Evolutionary conservation across 2,113 vertebrate genomes (phyloP), one percentile per base, ranked within the genome.

Genomic region (Neomonachus schauinslandi): DNA sequence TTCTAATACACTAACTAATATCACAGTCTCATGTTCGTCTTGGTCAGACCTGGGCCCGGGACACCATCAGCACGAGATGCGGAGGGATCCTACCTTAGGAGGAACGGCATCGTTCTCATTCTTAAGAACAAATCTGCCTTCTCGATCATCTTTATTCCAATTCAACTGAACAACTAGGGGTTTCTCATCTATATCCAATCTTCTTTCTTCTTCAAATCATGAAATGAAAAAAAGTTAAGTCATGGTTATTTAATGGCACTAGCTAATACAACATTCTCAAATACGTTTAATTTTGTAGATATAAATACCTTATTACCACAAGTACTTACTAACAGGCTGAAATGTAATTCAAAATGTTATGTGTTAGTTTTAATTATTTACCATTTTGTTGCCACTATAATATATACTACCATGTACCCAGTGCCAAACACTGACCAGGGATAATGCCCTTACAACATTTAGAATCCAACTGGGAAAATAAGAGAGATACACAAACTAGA

Each of bases 61-160:
- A 36, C 33, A 10, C 19, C 10, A 4, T 5, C 69, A 3, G 36
- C 21, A 39, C 2, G 5, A 1, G 39, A 26, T 1, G 6, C 1
- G 13, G 24, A 28, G 7, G 63, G 36, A 0, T 14, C 97, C 97
- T 98, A 99, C 99, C 99, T 99, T 99, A 69, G 98, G 98, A 94
- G 99, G 99, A 57, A 99, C 13, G 0, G 99, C 98, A 94, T 99
- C 99, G 4, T 99, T 99, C 98, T 99, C 99, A 11, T 99, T 99
- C 99, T 99, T 99, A n/a, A 99, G 99, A 61, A 99, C 99, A 42
- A 99, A 99, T 74, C 99, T 99, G 76, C 99, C 99, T 95, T 99
- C 99, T 28, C 99, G 98, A 98, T 99, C 99, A 87, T 99, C 99
- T 98, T 99, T 99, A 98, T 99, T 99, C 99, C 99, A 99, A 98